These are phyloP conservation scores for Melinaea marsaeus DNA, from an alignment of 2,888 invertebrate genomes.

Conservation along the genomic window DNA sequence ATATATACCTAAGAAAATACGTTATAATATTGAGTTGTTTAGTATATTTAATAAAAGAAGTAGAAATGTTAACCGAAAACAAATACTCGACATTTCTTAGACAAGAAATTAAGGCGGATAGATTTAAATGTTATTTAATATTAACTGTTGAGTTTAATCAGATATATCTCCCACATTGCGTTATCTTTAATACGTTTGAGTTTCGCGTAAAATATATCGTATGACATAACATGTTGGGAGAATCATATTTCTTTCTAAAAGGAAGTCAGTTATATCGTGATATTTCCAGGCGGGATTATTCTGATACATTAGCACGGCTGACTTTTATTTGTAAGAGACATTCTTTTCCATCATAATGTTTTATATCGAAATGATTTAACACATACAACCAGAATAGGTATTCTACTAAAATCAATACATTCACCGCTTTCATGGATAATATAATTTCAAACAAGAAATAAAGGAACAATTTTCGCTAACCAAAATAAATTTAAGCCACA, in stretches of 20 bases:
- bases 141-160: too few relatives aligned
- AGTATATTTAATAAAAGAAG: conserved; percentile 24
- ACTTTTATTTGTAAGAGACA: conserved; percentile 25
- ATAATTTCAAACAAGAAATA: background rate
- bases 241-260: conserved; percentile 32
- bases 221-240: conserved; percentile 30
- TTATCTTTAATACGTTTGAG: conserved; percentile 21
- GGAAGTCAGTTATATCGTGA: conserved; percentile 30
- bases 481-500: conserved; percentile 5
- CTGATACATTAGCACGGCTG: conserved; percentile 19
- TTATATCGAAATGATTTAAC: background rate
- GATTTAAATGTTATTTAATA: too few relatives aligned
- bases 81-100: too few relatives aligned
- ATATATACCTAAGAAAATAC: conserved; percentile 29
- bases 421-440: conserved; percentile 7
- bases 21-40: conserved; percentile 29
- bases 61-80: too few relatives aligned
- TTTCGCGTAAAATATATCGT: conserved; percentile 27
- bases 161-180: too few relatives aligned
- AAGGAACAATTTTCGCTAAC: background rate
- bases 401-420: background rate
- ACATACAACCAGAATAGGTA: too few relatives aligned
- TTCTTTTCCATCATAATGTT: conserved; percentile 13
- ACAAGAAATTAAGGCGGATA: too few relatives aligned
- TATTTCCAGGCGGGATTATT: conserved; percentile 26